phyloP scores from a whole-genome alignment of 2,113 vertebrate species.

The Eira barbara region DNA sequence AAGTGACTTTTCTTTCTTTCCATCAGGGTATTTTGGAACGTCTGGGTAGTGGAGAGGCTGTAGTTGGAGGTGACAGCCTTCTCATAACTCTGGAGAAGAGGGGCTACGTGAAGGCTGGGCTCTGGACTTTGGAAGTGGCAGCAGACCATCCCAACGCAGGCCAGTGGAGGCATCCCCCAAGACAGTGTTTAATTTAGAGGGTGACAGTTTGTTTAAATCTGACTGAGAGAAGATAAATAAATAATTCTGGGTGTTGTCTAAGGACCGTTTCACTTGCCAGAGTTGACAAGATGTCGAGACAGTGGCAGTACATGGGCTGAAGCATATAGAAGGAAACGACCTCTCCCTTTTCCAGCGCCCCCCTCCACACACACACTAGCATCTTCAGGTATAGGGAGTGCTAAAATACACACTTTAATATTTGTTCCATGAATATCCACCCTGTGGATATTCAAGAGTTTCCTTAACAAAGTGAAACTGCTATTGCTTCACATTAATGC shows the following conservation, averaged over 20 bases:
- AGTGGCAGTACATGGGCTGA: neutral
- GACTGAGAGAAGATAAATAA: neutral
- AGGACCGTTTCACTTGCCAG: neutral
- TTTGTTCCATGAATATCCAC: constrained; percentile 15
- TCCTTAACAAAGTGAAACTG: neutral
- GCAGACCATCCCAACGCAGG: constrained; percentile 92
- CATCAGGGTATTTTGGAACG: constrained; percentile 90
- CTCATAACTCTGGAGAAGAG: constrained; percentile 96
- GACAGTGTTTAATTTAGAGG: neutral
- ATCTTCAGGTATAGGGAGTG: neutral
- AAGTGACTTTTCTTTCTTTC: neutral
- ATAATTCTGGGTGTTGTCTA: neutral
- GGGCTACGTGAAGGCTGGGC: constrained; percentile 94
- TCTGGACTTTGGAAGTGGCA: constrained; percentile 95
- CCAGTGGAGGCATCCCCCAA: constrained; percentile 54
- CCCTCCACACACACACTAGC: neutral
- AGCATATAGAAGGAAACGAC: neutral
- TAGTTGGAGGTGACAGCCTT: constrained; percentile 94
- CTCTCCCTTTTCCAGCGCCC: fast-evolving
- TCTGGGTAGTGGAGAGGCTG: constrained; percentile 89
- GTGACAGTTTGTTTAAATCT: neutral
- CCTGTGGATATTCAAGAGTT: neutral
- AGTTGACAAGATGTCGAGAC: neutral
- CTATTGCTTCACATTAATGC: neutral
- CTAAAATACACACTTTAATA: neutral